Conservation (phyloP, 2,113 vertebrate species). For the Geothlypis trichas region DNA sequence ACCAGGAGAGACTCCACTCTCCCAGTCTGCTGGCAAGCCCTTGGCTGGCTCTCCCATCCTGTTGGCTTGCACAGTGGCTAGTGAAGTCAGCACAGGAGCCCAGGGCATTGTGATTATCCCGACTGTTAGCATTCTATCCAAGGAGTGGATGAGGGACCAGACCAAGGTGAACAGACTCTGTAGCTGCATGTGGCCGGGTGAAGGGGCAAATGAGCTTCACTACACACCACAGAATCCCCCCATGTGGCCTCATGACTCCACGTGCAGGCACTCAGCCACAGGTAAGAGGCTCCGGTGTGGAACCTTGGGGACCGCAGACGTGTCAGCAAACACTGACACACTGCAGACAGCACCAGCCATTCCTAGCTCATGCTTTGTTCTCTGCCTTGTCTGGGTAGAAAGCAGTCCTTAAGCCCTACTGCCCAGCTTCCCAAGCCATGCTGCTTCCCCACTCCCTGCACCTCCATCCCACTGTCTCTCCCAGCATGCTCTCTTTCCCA, state of each 20-base stretch:
- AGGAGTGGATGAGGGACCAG: neutral
- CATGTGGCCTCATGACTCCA: fast-evolving
- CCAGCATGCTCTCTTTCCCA: fast-evolving
- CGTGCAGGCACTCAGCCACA: neutral
- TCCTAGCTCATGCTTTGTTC: neutral
- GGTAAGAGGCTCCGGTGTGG: neutral
- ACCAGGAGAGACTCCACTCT: neutral
- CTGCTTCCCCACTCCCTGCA: neutral
- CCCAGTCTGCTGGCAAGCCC: fast-evolving
- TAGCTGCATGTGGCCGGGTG: neutral
- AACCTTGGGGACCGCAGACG: neutral
- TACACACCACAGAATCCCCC: neutral
- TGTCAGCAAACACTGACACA: neutral
- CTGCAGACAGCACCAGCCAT: neutral
- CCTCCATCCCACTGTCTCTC: neutral
- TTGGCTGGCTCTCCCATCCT: neutral
- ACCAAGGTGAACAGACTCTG: neutral
- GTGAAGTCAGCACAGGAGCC: neutral
- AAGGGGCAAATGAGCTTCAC: neutral
- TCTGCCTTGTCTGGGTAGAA: neutral
- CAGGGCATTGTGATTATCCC: neutral
- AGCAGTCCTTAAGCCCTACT: neutral
- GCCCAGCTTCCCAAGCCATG: neutral
- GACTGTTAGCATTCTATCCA: neutral
- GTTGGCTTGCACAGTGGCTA: fast-evolving